Base-by-base conservation (phyloP, 1,140 invertebrate species). In the Pseudomyrmex pallidus region DNA sequence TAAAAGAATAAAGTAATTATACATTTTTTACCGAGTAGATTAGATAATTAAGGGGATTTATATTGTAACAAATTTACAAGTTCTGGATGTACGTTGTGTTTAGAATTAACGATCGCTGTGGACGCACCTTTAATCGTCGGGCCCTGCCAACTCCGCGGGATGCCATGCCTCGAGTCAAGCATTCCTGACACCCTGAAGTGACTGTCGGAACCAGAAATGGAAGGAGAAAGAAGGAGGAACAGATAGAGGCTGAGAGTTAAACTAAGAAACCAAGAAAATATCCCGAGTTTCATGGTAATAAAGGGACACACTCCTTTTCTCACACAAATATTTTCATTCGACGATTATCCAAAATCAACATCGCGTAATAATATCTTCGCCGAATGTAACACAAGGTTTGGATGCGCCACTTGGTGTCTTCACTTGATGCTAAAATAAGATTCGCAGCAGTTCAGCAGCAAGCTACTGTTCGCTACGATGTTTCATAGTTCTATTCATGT, bases 101-200 rank as follows among this genome's bases (percentile, higher is more conserved):
- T 48, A 44, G 56, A 77, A 89, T 72, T 68, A 77, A 57, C 22
- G 72, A 50, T 74, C 52, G n/a, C 48, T 89, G 77, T 89, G 88
- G 48, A 85, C 64, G 74, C 76, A 87, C 82, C 88, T 89, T 89
- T 83, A 89, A 85, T 80, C 85, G 67, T 77, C 63, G 76, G 62
- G 72, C 74, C 35, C 76, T 89, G 88, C 87, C 88, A 89, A 89
- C 88, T 89, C 87, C 59, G 74, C 87, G 88, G 87, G 87, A 89
- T 87, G 88, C 87, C 88, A 76, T 85, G 82, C 82, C 68, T 85
- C 88, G 87, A 89, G 88, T 89, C 87, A 67, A 83, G 82, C 88
- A 89, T 89, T 89, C 88, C 88, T 89, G 88, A 89, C 88, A 89
- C 88, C 74, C 87, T 89, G 87, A 89, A 89, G 87, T 89, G 87